phyloP scores from a whole-genome alignment of 2,113 vertebrate genomes.

The Dermatemys mawii region DNA sequence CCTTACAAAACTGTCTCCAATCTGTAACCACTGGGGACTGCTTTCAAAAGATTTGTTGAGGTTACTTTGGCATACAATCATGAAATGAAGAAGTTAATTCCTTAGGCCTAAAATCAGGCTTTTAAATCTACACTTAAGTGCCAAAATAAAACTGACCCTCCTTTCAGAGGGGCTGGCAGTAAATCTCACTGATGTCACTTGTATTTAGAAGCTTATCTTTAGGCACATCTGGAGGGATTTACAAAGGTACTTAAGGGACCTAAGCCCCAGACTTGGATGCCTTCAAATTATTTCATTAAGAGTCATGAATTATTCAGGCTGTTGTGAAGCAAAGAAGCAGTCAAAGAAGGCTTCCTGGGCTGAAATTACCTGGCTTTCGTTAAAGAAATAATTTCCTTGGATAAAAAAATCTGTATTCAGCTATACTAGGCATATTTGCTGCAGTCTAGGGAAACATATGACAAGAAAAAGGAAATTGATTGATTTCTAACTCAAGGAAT shows the following conservation, averaged over 20 bases:
- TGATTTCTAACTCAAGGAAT: constrained; percentile 3
- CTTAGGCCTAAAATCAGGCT: not conserved
- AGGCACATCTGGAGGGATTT: not conserved
- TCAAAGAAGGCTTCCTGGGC: not conserved
- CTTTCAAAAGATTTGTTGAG: not conserved
- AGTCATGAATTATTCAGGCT: not conserved
- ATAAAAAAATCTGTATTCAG: not conserved
- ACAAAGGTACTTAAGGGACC: not conserved
- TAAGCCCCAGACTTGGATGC: not conserved
- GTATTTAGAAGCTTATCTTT: not conserved
- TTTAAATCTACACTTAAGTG: not conserved
- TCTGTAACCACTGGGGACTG: not conserved
- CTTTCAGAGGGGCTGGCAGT: not conserved
- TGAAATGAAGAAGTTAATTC: not conserved
- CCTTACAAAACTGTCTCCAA: not conserved
- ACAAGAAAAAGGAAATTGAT: not conserved
- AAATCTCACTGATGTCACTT: not conserved
- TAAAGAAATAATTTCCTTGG: not conserved
- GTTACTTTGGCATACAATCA: not conserved
- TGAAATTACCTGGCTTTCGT: not conserved
- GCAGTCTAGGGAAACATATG: not conserved
- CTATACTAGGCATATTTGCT: fast-evolving
- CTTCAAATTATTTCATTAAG: not conserved
- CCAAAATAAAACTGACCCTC: not conserved
- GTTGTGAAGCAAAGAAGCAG: not conserved